Base-by-base conservation (phyloP, 2,113 vertebrate genomes). In the Cyprinodon variegatus region DNA sequence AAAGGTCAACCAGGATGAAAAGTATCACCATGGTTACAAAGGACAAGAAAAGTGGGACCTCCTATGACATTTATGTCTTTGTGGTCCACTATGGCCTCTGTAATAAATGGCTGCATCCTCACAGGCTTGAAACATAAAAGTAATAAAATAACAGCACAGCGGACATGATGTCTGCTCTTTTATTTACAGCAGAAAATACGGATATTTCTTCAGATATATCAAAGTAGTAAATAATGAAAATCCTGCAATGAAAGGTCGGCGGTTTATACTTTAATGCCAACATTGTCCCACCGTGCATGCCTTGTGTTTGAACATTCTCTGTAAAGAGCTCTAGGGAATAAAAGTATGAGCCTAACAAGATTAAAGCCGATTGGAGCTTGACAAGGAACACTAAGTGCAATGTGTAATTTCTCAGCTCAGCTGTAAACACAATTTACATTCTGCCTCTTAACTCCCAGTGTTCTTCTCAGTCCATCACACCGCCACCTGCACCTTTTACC, bases 1-100 rank as follows among this genome's bases (percentile, higher is more conserved):
- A 92, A 92, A 92, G 89, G 90, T 92, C 90, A 91, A 61, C 61
- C 43, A 43, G 72, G 63, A 86, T 87, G 73, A 88, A 79, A 70
- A 72, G 22, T 65, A 88, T 92, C 82, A 65, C 91, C 90, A 89
- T 90, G 86, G 92, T 86, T 84, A 90, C 85, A 3, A 37, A 40
- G 22, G 37, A 70, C 48, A 48, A 72, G 40, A 65, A 82, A 83
- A 86, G 29, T 59, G 57, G 65, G 50, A 66, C 53, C 65, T 66
- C 63, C 68, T 46, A 62, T 87, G 81, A 69, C 53, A 72, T 79
- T 69, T 37, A 22, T 50, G 37, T 71, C 65, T 68, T 72, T 53
- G 45, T 43, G 41, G 60, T 68, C 64, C 62, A 53, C 36, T 39
- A 12, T 43, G 20, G 61, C 13, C 29, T 53, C 72, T 53, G 65